Conservation (phyloP, 1,140 invertebrate genomes). For the Leptinotarsa undecemlineata region DNA sequence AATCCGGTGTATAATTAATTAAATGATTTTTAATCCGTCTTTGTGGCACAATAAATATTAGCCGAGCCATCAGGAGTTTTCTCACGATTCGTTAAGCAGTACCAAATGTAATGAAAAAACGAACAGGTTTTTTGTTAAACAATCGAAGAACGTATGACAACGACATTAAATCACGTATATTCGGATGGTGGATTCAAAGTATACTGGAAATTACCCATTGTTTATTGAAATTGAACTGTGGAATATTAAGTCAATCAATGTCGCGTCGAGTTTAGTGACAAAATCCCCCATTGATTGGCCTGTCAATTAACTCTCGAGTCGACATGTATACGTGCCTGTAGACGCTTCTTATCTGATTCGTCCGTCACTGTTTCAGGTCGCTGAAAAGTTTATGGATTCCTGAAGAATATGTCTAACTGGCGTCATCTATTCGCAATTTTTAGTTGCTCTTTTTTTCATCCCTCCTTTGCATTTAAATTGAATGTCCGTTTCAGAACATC, state of each 20-base stretch:
- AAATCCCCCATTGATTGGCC: conserved; percentile 54
- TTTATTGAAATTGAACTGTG: conserved; percentile 53
- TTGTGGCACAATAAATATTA: conserved; percentile 11
- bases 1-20: conserved; percentile 15
- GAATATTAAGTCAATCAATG: conserved; percentile 55
- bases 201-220: conserved; percentile 52
- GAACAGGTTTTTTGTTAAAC: conserved; percentile 29
- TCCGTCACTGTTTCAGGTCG: conserved; percentile 46
- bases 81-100: conserved; percentile 30
- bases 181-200: conserved; percentile 40
- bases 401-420: conserved; percentile 48
- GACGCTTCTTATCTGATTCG: conserved; percentile 54
- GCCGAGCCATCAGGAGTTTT: conserved; percentile 22
- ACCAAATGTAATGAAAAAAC: conserved; percentile 27
- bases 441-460: conserved; percentile 39
- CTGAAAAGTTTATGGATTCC: conserved; percentile 53
- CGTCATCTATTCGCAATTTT: conserved; percentile 46
- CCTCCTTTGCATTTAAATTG: conserved; percentile 29
- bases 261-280: conserved; percentile 50
- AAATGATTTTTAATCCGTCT: conserved; percentile 25
- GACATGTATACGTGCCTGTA: conserved; percentile 54
- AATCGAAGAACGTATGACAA: conserved; percentile 30
- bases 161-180: conserved; percentile 47
- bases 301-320: conserved; percentile 53
- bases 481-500: conserved; percentile 23